phyloP scores from a whole-genome alignment of 2,888 invertebrate species.

The Lathronympha strigana region DNA sequence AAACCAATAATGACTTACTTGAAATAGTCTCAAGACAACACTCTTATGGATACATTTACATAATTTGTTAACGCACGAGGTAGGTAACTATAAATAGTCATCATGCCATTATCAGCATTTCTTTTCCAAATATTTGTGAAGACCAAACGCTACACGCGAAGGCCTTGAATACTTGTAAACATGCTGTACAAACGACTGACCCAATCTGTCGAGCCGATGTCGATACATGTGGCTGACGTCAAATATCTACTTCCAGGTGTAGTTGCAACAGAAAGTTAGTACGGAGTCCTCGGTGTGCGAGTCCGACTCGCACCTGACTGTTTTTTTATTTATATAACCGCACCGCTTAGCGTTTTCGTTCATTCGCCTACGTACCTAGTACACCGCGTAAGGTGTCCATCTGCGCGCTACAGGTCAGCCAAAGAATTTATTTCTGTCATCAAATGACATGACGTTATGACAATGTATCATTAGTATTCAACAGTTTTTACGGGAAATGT shows the following conservation, averaged over 20 bases:
- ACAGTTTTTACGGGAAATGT: background rate
- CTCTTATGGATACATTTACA: conserved; percentile 20
- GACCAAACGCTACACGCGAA: background rate
- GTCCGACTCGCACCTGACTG: too few species aligned
- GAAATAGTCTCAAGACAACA: conserved; percentile 10
- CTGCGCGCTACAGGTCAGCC: background rate
- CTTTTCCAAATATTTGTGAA: conserved; percentile 24
- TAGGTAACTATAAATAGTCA: conserved; percentile 12
- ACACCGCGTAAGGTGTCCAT: too few species aligned
- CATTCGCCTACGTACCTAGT: too few species aligned
- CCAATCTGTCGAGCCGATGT: too few species aligned
- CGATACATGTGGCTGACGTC: too few species aligned
- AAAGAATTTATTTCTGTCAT: conserved; percentile 20
- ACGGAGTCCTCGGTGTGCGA: too few species aligned
- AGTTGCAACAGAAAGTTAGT: too few species aligned
- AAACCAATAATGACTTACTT: conserved; percentile 15
- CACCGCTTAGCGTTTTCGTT: too few species aligned
- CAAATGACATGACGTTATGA: conserved; percentile 26
- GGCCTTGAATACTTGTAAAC: conserved; percentile 14
- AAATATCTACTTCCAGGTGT: too few species aligned
- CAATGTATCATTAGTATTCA: conserved; percentile 18
- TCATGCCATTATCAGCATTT: conserved; percentile 33
- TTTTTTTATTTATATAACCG: too few species aligned
- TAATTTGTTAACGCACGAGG: conserved; percentile 14
- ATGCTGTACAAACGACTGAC: too few species aligned